Evolutionary conservation across 2,113 vertebrate genomes (phyloP), one percentile per base, ranked within the genome.

Genomic region (Gasterosteus aculeatus): DNA sequence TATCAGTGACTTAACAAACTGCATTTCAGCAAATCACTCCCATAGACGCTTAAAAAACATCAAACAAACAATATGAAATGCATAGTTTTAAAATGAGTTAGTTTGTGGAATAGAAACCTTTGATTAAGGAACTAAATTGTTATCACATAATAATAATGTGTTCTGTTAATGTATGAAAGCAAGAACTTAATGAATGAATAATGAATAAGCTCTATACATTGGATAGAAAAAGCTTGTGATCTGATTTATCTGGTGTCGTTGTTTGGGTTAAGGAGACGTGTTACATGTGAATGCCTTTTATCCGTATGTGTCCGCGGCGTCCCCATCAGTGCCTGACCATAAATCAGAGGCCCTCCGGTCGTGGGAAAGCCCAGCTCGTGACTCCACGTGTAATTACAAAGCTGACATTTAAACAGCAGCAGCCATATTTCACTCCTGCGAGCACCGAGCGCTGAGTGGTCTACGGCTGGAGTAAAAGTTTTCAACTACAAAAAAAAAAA

Each of bases 401-500:
- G 86, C 93, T 94, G 93, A 93, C 92, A 94, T 94, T 94, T 94
- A 92, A 92, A 92, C 93, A 92, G 86, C 81, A 89, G 84, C 85
- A 74, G 75, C 88, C 87, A 91, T 93, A 93, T 94, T 94, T 92
- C 92, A 93, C 88, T 86, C 82, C 63, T 61, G 14, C 72, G 66
- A 77, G 75, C 33, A 18, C 82, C 60, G 82, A 82, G 90, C 64
- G 78, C 83, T 70, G 80, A 88, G 89, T 88, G 89, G 85, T 90
- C 91, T 82, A 65, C 69, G 46, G 85, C 89, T 70, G 82, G 87
- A 92, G 91, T 92, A 91, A 93, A 93, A 91, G 80, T 85, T 90
- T 89, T 90, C 85, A 79, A 73, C 75, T 19, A 12, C 29, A 49
- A 74, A 75, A 75, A 77, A 77, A 77, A 82, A 82, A 84, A 77